Evolutionary conservation across 2,888 invertebrate species (phyloP).

Genomic region (Caenorhabditis sp.): DNA sequence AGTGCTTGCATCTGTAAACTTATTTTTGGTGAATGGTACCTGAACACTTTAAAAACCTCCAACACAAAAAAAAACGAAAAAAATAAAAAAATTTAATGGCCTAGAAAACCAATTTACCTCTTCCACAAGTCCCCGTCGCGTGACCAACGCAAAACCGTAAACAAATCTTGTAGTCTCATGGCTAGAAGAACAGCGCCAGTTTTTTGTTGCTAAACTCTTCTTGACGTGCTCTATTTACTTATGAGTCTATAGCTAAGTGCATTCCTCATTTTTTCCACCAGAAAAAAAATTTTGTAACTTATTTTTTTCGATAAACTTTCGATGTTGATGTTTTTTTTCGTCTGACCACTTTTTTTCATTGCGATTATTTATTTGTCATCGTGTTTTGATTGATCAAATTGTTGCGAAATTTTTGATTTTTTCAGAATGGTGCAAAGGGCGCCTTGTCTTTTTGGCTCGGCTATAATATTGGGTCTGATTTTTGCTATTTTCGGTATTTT

Average conservation of each 20-base stretch:
- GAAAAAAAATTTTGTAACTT: no score
- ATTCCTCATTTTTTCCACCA: no score
- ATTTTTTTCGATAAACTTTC: background rate
- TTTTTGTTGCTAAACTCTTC: background rate
- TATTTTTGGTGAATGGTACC: background rate
- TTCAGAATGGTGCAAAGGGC: conserved; percentile 26
- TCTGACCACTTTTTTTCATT: background rate
- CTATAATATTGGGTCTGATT: conserved; percentile 1
- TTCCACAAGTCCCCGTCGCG: conserved; percentile 1
- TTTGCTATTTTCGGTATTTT: conserved; percentile 22
- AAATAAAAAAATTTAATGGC: background rate
- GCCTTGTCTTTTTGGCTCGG: conserved; percentile 31
- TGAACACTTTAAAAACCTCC: no score
- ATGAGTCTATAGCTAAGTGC: background rate
- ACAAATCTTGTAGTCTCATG: background rate
- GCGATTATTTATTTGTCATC: background rate
- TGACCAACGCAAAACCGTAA: background rate
- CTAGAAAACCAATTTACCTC: background rate
- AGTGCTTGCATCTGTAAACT: conserved; percentile 28
- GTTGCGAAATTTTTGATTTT: background rate
- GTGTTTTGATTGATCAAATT: background rate
- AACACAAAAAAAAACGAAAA: background rate
- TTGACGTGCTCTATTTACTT: background rate
- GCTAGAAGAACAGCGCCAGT: background rate
- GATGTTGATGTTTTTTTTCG: background rate